Conservation (phyloP, 2,113 vertebrate genomes). For the Reinhardtius hippoglossoides region DNA sequence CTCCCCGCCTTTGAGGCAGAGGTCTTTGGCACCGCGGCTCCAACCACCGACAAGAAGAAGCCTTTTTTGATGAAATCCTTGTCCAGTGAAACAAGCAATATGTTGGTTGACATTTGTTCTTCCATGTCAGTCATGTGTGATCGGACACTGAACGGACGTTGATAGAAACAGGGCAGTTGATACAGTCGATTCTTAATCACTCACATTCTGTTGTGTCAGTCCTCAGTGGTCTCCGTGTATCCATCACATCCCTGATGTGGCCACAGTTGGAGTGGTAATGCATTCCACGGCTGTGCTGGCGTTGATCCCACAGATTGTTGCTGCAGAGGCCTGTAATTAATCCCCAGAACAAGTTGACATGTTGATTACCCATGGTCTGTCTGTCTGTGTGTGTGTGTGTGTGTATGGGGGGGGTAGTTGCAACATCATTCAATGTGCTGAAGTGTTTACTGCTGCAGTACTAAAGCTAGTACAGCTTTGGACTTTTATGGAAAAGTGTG, state of each 20-base stretch:
- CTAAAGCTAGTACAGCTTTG: neutral
- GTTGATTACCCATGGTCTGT: constrained; percentile 26
- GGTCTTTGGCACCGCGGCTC: too few species aligned
- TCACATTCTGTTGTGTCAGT: neutral
- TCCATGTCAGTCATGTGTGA: neutral
- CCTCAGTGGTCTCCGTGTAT: neutral
- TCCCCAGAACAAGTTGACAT: constrained; percentile 36
- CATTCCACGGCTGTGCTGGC: constrained; percentile 33
- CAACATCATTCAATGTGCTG: neutral
- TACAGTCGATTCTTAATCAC: neutral
- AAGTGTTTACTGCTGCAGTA: constrained; percentile 10
- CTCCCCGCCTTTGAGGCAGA: neutral
- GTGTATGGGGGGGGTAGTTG: neutral
- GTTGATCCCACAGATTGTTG: constrained; percentile 25
- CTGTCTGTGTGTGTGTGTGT: neutral
- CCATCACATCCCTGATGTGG: neutral
- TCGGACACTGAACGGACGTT: too few species aligned
- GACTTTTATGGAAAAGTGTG: constrained; percentile 4
- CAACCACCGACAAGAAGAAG: neutral
- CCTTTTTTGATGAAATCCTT: neutral
- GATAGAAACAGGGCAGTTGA: neutral
- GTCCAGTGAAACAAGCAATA: neutral
- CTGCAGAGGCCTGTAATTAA: constrained; percentile 12
- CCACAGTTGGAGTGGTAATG: constrained; percentile 13
- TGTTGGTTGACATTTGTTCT: neutral